Conservation (phyloP, 2,113 vertebrate genomes). For the Python bivittatus region DNA sequence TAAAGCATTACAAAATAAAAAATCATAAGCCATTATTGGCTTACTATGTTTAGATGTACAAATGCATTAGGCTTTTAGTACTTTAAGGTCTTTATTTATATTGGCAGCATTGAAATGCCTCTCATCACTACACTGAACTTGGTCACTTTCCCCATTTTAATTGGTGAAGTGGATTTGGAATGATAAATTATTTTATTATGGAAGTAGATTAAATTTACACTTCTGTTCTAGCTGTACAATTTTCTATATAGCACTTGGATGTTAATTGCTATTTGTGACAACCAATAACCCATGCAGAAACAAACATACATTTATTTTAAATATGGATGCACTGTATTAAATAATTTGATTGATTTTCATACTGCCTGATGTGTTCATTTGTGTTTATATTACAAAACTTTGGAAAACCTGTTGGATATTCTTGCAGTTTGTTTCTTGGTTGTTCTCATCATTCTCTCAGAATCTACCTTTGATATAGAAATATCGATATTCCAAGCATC, state of each 20-base stretch:
- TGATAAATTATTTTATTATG: constrained; percentile 54
- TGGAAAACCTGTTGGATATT: not conserved
- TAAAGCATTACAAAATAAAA: constrained; percentile 70
- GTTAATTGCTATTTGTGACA: constrained; percentile 78
- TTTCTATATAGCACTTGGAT: constrained; percentile 80
- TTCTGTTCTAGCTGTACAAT: constrained; percentile 77
- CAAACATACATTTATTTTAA: constrained; percentile 90
- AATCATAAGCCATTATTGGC: constrained; percentile 65
- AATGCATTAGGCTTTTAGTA: constrained; percentile 70
- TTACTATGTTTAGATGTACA: constrained; percentile 72
- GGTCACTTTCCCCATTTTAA: constrained; percentile 59
- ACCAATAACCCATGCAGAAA: constrained; percentile 78
- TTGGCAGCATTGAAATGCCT: constrained; percentile 59
- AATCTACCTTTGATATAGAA: not conserved
- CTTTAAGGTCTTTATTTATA: constrained; percentile 72
- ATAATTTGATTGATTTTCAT: constrained; percentile 85
- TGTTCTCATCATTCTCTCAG: not conserved
- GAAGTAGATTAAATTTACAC: constrained; percentile 67
- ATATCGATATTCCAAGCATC: not conserved
- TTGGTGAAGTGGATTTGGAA: constrained; percentile 68
- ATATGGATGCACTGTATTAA: constrained; percentile 92
- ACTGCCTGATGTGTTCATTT: constrained; percentile 60
- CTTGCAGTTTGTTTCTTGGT: not conserved
- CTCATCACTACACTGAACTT: constrained; percentile 48
- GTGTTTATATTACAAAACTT: not conserved